These are phyloP conservation scores for Tetragnatha versicolor DNA, from an alignment of 1,140 invertebrate genomes.

Conservation along the genomic window DNA sequence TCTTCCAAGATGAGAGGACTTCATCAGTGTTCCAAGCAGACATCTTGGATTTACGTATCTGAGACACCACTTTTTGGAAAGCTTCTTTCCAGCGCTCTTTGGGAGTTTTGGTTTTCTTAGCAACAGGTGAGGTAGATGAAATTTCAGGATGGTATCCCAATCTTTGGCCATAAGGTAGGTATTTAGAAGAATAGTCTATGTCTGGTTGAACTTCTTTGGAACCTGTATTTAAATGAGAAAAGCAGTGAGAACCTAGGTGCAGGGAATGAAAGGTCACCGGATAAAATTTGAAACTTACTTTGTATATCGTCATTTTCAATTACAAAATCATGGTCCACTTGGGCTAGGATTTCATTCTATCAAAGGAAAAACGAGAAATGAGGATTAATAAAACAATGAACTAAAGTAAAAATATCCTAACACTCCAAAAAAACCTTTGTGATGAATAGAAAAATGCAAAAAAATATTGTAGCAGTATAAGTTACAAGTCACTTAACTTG, in stretches of 20 bases:
- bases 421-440: no score
- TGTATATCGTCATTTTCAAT: conserved; percentile 20
- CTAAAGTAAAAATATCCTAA: background rate
- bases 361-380: background rate
- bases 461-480: no score
- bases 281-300: background rate
- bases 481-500: no score
- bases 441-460: no score
- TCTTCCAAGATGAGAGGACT: conserved; percentile 17
- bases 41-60: conserved; percentile 14
- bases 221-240: background rate
- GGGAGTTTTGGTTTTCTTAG: background rate
- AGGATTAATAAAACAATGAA: background rate
- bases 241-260: background rate
- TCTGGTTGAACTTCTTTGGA: background rate
- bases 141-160: conserved; percentile 12
- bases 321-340: conserved; percentile 31
- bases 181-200: conserved; percentile 17
- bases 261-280: background rate
- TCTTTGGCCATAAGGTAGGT: conserved; percentile 25
- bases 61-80: background rate
- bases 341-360: conserved; percentile 37
- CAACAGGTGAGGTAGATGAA: background rate
- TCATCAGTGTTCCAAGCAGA: background rate
- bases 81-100: conserved; percentile 50